phyloP scores from a whole-genome alignment of 1,140 invertebrate genomes.

The Dreissena rostriformis region DNA sequence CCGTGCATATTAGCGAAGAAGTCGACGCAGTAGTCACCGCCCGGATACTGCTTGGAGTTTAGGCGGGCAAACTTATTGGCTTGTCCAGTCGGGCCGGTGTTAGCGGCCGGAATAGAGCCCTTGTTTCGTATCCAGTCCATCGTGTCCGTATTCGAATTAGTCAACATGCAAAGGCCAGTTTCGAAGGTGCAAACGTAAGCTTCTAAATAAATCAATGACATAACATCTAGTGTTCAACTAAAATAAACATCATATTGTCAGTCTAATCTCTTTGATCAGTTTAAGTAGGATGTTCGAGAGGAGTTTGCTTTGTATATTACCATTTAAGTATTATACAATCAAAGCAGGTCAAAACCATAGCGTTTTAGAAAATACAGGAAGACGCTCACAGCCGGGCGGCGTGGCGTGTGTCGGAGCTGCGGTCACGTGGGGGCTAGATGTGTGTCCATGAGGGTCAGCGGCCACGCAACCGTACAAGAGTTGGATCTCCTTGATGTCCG shows the following conservation, averaged over 20 bases:
- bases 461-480: slow-evolving; percentile 63
- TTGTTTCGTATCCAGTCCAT: slow-evolving; percentile 85
- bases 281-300: too few relatives aligned
- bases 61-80: too few relatives aligned
- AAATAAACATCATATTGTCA: too few relatives aligned
- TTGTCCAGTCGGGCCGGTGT: slow-evolving; percentile 83
- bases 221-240: neutral
- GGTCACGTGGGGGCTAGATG: slow-evolving; percentile 11
- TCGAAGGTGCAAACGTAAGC: slow-evolving; percentile 64
- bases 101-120: slow-evolving; percentile 78
- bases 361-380: too few relatives aligned
- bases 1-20: too few relatives aligned
- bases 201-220: slow-evolving; percentile 9
- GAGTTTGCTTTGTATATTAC: too few relatives aligned
- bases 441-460: neutral
- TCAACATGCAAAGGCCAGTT: slow-evolving; percentile 61
- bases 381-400: slow-evolving; percentile 21
- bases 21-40: too few relatives aligned
- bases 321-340: too few relatives aligned
- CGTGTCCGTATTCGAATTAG: slow-evolving; percentile 77
- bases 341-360: too few relatives aligned
- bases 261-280: too few relatives aligned
- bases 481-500: slow-evolving; percentile 64
- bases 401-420: slow-evolving; percentile 18
- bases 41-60: too few relatives aligned